Percentiles rank a stretch among this genome's conserved stretches.
Conservation (phyloP, 2,113 vertebrate genomes). For the Spizaetus ornatus region DNA sequence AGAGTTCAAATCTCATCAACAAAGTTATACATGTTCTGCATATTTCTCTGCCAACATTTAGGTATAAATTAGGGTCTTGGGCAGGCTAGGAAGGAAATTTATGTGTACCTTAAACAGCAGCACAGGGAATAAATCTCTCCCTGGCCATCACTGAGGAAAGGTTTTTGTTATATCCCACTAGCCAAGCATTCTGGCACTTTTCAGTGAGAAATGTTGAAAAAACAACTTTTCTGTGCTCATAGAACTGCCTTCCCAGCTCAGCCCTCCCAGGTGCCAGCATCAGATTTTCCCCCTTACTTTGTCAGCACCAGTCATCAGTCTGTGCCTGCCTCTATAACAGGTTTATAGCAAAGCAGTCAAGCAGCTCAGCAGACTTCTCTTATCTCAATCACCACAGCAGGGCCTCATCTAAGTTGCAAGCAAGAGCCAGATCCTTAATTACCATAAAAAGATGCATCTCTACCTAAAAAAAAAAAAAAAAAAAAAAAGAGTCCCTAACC, state of each 20-base stretch:
- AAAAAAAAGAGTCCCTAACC: not conserved
- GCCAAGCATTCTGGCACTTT: not conserved
- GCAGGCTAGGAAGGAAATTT: not conserved
- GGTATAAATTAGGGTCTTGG: not conserved
- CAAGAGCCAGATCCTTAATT: not conserved
- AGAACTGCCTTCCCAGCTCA: not conserved
- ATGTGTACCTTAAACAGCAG: not conserved
- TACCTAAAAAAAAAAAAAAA: not conserved
- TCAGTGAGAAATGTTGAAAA: not conserved
- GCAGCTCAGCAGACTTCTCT: not conserved
- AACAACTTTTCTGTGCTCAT: not conserved
- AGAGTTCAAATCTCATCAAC: not conserved
- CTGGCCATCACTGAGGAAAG: not conserved
- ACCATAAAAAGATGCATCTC: not conserved
- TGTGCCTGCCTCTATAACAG: not conserved
- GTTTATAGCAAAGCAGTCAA: not conserved
- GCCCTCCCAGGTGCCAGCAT: not conserved
- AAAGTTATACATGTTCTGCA: not conserved
- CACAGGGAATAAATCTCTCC: not conserved
- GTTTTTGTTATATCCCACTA: not conserved
- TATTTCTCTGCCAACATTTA: not conserved
- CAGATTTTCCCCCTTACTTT: not conserved
- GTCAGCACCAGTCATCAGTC: not conserved
- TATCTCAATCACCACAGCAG: no score
- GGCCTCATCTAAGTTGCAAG: not conserved